These are phyloP conservation scores for Athene noctua DNA, from an alignment of 2,113 vertebrate species.

Conservation along the genomic window DNA sequence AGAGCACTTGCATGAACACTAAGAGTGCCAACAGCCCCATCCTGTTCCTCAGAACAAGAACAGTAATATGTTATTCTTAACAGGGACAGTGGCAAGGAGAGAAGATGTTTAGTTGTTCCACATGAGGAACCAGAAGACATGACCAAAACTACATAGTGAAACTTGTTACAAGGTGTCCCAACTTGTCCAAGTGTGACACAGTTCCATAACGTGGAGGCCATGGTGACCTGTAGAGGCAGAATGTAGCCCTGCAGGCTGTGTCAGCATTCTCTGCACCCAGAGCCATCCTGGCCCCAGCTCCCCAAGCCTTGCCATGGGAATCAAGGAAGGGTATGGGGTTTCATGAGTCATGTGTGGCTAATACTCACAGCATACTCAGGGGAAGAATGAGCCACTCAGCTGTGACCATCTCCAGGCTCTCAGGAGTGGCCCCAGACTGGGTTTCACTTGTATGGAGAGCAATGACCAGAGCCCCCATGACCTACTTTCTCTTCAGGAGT, in stretches of 20 bases:
- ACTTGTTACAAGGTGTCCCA: not conserved
- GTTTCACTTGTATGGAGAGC: not conserved
- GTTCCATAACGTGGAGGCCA: not conserved
- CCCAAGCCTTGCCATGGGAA: not conserved
- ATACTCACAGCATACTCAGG: not conserved
- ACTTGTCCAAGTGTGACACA: not conserved
- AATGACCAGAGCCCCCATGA: not conserved
- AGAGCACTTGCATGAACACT: not conserved
- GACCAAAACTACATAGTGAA: not conserved
- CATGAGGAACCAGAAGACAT: not conserved
- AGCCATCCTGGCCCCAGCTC: not conserved
- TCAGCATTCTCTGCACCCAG: not conserved
- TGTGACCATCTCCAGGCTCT: not conserved
- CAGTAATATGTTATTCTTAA: not conserved
- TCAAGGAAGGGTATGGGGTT: not conserved
- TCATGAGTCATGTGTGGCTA: not conserved
- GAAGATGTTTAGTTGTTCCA: not conserved
- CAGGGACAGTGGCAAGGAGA: not conserved
- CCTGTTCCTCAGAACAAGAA: not conserved
- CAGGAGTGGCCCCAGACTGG: not conserved
- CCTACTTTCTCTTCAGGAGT: not conserved
- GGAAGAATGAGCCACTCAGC: not conserved
- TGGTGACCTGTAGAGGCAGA: not conserved
- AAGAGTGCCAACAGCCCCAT: not conserved
- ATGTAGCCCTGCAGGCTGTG: not conserved